Conservation (phyloP, 2,797 vertebrate species). For the Spondyliosoma cantharus region DNA sequence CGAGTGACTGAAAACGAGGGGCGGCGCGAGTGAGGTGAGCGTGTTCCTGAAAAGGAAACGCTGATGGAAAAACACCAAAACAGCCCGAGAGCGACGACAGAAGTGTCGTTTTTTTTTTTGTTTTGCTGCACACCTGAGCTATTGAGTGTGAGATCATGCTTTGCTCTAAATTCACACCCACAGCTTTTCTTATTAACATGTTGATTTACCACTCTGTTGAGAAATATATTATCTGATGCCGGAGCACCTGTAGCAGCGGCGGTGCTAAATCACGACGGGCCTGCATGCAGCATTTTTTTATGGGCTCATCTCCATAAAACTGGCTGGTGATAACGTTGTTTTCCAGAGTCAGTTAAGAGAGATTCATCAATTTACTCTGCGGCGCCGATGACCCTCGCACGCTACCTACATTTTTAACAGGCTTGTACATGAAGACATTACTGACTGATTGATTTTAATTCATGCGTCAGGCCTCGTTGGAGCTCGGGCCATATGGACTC, state of each 20-base stretch:
- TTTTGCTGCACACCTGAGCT: not conserved
- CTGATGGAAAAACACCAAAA: conserved; percentile 13
- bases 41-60: not conserved
- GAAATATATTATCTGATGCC: conserved; percentile 34
- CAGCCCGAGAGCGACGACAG: not conserved
- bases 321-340: conserved; percentile 49
- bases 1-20: conserved; percentile 37
- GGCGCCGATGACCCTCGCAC: conserved; percentile 27
- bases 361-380: conserved; percentile 45
- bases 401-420: conserved; percentile 38
- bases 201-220: conserved; percentile 44
- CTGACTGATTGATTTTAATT: conserved; percentile 45
- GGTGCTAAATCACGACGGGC: conserved; percentile 41
- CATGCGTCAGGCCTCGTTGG: conserved; percentile 18
- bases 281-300: conserved; percentile 41
- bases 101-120: not conserved
- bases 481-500: conserved; percentile 22
- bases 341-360: conserved; percentile 29
- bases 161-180: conserved; percentile 13
- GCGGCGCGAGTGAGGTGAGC: conserved; percentile 2
- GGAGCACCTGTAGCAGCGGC: conserved; percentile 34
- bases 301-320: conserved; percentile 55
- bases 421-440: conserved; percentile 15
- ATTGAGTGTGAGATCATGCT: not conserved
- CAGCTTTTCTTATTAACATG: conserved; percentile 32